Percentiles rank a stretch among this genome's conserved stretches.
phyloP scores from a whole-genome alignment of 2,113 vertebrate genomes.

The Spea bombifrons region DNA sequence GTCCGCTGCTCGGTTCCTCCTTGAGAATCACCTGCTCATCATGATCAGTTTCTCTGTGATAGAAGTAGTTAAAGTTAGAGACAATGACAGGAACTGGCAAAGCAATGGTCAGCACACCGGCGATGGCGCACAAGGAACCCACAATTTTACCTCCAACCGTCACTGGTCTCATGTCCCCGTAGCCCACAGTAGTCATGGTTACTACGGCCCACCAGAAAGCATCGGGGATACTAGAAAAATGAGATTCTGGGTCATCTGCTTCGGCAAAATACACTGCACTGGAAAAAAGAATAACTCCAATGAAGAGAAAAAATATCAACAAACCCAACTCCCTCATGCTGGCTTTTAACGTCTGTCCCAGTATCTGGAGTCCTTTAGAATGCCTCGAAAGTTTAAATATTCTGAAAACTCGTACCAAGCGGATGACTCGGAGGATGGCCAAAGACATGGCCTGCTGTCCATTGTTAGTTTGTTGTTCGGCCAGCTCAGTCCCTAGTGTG shows the following conservation, averaged over 20 bases:
- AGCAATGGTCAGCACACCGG: slow-evolving; percentile 93
- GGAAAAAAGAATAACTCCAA: slow-evolving; percentile 95
- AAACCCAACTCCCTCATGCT: slow-evolving; percentile 94
- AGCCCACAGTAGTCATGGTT: slow-evolving; percentile 96
- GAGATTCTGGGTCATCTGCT: slow-evolving; percentile 85
- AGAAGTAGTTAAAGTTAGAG: slow-evolving; percentile 98
- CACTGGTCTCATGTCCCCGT: slow-evolving; percentile 92
- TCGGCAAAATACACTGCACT: slow-evolving; percentile 93
- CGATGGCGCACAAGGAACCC: slow-evolving; percentile 91
- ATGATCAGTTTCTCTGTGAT: slow-evolving; percentile 91
- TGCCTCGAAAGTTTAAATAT: slow-evolving; percentile 95
- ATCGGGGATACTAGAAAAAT: slow-evolving; percentile 96
- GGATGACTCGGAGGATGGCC: slow-evolving; percentile 92
- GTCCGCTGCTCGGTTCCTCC: slow-evolving; percentile 69
- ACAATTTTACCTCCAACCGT: slow-evolving; percentile 94
- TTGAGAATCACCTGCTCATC: slow-evolving; percentile 80
- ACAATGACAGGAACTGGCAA: slow-evolving; percentile 93
- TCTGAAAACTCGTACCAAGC: slow-evolving; percentile 89
- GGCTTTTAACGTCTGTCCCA: slow-evolving; percentile 92
- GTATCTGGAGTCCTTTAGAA: slow-evolving; percentile 93
- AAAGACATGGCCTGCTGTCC: slow-evolving; percentile 92
- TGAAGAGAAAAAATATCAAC: slow-evolving; percentile 97
- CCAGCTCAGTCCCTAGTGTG: slow-evolving; percentile 90
- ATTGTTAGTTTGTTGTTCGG: slow-evolving; percentile 77
- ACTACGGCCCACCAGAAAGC: slow-evolving; percentile 99